Evolutionary conservation across 2,113 vertebrate genomes (phyloP), one percentile per base, ranked within the genome.

Genomic region (Poeciliopsis turrubarensis): DNA sequence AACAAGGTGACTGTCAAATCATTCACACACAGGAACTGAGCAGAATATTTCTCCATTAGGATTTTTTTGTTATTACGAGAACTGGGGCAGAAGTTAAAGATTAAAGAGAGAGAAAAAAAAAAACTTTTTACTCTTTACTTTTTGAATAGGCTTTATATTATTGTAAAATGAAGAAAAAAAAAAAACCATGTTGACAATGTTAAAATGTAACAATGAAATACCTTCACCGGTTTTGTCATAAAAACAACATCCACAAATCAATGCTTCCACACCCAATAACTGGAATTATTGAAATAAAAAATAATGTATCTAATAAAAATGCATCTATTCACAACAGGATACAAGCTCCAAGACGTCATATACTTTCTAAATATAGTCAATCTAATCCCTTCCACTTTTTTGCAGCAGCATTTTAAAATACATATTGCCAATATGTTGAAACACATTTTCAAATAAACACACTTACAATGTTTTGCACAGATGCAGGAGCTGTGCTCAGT

Each of bases 1-100:
- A 78, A 86, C 61, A 74, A 70, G 47, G 70, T 79, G 73, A 75
- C 70, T 75, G 74, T 85, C 72, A 66, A 73, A 82, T 65, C 65
- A 31, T 73, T 87, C 67, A 81, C 84, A 81, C 60, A 70, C 51
- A 63, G 70, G 82, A 65, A 68, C 73, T 64, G 78, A 77, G 65
- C 44, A 37, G 77, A 65, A 79, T 31, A 79, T 83, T 81, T 39
- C 31, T 41, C 61, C 60, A 34, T 61, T 32, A 69, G 60, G 65
- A 8, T 57, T n/a, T n/a, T 57, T 11, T n/a, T 57, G 7, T 57
- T 78, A 86, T 77, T 65, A 81, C 37, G 64, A 65, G 66, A 76
- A 54, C 74, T 30, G 54, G 30, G 69, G 68, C 70, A 73, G 29
- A 76, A 78, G 81, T 41, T 3, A 82, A 80, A 26, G 26, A 77